Conservation (phyloP, 92 coral and sea anemone species). For the Desmophyllum pertusum region DNA sequence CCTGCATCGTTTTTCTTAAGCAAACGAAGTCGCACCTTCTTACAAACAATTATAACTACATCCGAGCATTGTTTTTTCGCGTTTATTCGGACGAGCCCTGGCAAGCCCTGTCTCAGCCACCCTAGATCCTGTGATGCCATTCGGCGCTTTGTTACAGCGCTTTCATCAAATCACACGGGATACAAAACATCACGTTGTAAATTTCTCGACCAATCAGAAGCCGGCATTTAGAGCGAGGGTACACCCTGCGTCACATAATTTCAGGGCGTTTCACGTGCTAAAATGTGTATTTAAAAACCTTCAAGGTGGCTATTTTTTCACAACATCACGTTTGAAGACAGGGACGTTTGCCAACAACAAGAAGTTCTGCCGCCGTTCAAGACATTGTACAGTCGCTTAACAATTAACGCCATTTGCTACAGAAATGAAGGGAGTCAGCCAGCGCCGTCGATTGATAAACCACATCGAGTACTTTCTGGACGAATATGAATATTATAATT, state of each 20-base stretch:
- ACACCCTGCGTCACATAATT: conserved; percentile 4
- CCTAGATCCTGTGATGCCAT: conserved; percentile 24
- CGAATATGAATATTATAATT: conserved; percentile 86
- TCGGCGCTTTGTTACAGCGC: neutral
- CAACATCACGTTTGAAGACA: neutral
- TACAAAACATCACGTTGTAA: conserved; percentile 9
- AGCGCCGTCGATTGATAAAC: conserved; percentile 57
- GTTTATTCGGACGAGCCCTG: neutral
- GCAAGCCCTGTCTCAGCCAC: neutral
- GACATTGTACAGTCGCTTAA: too few species aligned
- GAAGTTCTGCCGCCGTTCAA: too few species aligned
- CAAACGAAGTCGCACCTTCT: neutral
- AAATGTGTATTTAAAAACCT: conserved; percentile 16
- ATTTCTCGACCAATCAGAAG: conserved; percentile 19
- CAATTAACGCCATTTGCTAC: neutral
- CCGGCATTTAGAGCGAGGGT: neutral
- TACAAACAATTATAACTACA: neutral
- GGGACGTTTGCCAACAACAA: neutral
- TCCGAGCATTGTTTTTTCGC: neutral
- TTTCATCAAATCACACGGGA: neutral
- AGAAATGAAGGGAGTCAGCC: conserved; percentile 71
- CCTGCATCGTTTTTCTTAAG: neutral
- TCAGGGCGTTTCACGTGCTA: conserved; percentile 29
- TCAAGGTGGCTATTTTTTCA: neutral
- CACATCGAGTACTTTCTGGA: conserved; percentile 73